Percentiles rank a stretch among this genome's conserved stretches.
Conservation (phyloP, 1,140 invertebrate species). For the Brachionus rotundiformis region DNA sequence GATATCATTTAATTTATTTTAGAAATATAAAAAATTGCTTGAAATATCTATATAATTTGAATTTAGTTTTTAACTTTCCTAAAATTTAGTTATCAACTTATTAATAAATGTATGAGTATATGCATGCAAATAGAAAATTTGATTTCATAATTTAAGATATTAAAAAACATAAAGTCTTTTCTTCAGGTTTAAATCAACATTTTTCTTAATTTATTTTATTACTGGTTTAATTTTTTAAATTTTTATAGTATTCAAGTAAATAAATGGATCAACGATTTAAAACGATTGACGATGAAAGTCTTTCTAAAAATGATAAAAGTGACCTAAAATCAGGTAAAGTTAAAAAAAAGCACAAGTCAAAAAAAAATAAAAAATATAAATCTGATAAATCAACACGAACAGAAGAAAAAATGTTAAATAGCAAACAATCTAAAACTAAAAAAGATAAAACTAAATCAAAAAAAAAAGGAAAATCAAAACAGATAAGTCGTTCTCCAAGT, state of each 20-base stretch:
- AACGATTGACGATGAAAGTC: neutral
- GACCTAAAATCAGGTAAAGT: neutral
- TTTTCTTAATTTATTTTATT: neutral
- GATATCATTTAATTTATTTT: too few relatives aligned
- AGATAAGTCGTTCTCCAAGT: neutral
- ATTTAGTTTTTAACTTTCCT: neutral
- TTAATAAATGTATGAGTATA: neutral
- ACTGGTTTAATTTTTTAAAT: neutral
- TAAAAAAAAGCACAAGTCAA: conserved; percentile 22
- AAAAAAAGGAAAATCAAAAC: conserved; percentile 15
- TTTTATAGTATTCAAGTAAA: neutral
- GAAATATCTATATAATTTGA: too few relatives aligned
- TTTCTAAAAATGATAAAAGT: neutral
- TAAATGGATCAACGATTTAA: neutral
- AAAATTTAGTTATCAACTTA: neutral
- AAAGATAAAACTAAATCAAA: neutral
- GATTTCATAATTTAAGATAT: neutral
- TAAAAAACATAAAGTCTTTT: neutral
- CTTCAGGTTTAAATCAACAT: neutral
- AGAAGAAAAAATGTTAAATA: neutral
- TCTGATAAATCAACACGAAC: neutral
- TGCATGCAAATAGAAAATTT: neutral
- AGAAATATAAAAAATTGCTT: too few relatives aligned
- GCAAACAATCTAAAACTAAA: neutral
- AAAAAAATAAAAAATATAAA: conserved; percentile 23